Base-by-base conservation (phyloP, 2,888 invertebrate species). In the Torymus tubicola region DNA sequence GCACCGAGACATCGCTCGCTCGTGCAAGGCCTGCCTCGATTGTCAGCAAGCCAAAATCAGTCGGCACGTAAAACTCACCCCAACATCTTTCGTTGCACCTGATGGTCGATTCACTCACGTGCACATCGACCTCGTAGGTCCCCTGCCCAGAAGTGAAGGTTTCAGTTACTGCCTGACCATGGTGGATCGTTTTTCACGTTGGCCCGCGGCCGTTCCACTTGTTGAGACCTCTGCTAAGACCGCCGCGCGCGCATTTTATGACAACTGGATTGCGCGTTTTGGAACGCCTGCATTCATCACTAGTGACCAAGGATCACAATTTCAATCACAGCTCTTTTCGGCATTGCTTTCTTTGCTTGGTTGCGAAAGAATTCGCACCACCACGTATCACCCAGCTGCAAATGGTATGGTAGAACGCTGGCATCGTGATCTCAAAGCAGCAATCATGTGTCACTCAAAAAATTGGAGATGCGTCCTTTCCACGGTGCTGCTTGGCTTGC, bases 191-290 rank as follows among this genome's bases (percentile, higher is more conserved):
- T 86, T 85, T 63, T 81, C 86, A 2, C 80, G 83, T 4, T 87
- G 86, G 85, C 84, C 85, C 4, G 87, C 87, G 78, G 87, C 85
- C 0, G 73, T 85, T 16, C 88, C 88, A 0, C 60, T 89, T 3
- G 58, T 55, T 50, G 83, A 89, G 70, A 85, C 85, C 18, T 81
- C 85, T 8, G 86, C 87, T 1, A 82, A 83, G 57, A 86, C 86
- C 0, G 83, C 87, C 0, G 86, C 87, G 0, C 52, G 69, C 5
- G 81, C 84, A 1, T 85, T 89, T 55, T 74, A 85, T 53, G 42
- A 50, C 0, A 60, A 79, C 13, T 88, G 87, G 87, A 82, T 89
- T 5, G 58, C 86, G 0, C 77, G 86, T 12, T 90, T 86, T 71
- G 87, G 88, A 11, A 73, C 82, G 8, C 87, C 87, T 0, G 50